Evolutionary conservation across 2,113 vertebrate genomes (phyloP).

Genomic region (Acinonyx jubatus): DNA sequence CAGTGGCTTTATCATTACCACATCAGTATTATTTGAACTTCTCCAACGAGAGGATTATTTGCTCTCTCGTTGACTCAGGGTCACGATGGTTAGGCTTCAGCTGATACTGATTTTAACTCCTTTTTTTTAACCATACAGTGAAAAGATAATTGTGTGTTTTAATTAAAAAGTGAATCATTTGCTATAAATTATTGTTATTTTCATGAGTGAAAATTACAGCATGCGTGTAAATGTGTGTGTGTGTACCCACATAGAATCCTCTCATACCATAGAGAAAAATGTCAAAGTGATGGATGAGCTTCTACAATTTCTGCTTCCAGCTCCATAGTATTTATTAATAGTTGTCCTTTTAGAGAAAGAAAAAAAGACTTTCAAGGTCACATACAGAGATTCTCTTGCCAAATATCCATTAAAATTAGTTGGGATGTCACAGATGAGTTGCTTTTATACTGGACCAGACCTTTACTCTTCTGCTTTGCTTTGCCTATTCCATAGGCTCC

Average conservation of each 20-base stretch:
- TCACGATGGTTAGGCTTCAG: background rate
- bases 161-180: background rate
- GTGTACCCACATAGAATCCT: background rate
- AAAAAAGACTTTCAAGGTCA: conserved; percentile 36
- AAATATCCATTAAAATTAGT: conserved; percentile 45
- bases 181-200: background rate
- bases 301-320: background rate
- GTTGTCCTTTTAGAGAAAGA: background rate
- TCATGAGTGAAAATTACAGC: background rate
- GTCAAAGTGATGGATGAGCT: conserved; percentile 52
- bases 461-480: background rate
- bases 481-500: too few relatives aligned
- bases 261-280: conserved; percentile 39
- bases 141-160: rapidly evolving
- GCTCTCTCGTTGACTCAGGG: background rate
- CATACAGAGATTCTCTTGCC: background rate
- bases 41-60: background rate
- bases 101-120: background rate
- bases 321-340: conserved; percentile 44
- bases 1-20: background rate
- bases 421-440: background rate
- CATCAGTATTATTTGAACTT: background rate
- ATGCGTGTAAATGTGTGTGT: background rate
- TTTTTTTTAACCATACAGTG: background rate
- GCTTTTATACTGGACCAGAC: background rate